phyloP scores from a whole-genome alignment of 2,888 invertebrate genomes.

The Drosophila nigritarsus region DNA sequence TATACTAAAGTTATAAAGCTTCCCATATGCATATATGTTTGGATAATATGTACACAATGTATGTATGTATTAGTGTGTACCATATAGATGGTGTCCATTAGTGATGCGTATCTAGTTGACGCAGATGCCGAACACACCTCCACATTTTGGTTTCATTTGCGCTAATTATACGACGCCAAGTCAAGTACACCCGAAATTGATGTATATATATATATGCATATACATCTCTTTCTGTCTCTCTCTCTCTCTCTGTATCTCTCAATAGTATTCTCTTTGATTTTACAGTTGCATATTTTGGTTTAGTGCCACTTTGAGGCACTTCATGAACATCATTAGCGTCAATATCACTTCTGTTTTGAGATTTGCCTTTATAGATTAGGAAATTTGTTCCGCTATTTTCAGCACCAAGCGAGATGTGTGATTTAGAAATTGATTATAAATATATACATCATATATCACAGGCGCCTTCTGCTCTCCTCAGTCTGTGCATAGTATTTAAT shows the following conservation, averaged over 20 bases:
- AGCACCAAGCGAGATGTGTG: constrained; percentile 16
- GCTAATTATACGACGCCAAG: constrained; percentile 54
- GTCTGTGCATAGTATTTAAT: constrained; percentile 19
- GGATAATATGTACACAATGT: not conserved
- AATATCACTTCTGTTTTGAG: constrained; percentile 37
- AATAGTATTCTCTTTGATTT: not conserved
- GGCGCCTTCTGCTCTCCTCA: constrained; percentile 39
- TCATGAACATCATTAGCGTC: constrained; percentile 70
- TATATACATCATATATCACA: constrained; percentile 26
- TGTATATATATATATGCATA: constrained; percentile 3
- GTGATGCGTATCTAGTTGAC: constrained; percentile 46
- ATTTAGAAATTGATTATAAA: constrained; percentile 43
- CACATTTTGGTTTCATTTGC: constrained; percentile 31
- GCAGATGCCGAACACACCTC: constrained; percentile 47
- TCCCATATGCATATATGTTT: not conserved
- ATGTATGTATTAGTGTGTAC: not conserved
- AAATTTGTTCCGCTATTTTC: constrained; percentile 40
- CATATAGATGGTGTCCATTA: constrained; percentile 12
- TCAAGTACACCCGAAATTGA: constrained; percentile 30
- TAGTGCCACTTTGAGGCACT: constrained; percentile 56
- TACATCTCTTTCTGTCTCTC: not conserved
- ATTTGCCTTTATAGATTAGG: constrained; percentile 42
- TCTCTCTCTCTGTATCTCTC: not conserved
- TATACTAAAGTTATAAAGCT: constrained; percentile 7
- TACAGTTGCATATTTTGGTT: constrained; percentile 29